Evolutionary conservation across 2,888 invertebrate genomes (phyloP).

Genomic region (Nasonovia ribisnigri): DNA sequence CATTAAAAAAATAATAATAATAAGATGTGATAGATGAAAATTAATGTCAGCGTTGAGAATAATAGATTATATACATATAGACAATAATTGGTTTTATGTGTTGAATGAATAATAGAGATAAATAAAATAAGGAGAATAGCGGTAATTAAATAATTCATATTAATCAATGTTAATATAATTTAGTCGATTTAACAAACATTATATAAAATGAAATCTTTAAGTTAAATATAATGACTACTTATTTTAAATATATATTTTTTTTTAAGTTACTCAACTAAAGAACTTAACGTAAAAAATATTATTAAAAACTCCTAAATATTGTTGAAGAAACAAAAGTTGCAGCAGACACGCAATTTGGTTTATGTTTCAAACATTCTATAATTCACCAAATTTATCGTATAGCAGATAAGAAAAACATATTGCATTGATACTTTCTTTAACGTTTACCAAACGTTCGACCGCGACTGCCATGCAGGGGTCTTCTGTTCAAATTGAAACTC

Average conservation of each 20-base stretch:
- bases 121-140: constrained; percentile 30
- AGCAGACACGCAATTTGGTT: neutral
- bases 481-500: neutral
- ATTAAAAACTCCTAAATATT: neutral
- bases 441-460: neutral
- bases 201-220: neutral
- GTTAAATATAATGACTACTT: neutral
- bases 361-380: neutral
- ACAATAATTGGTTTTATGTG: neutral
- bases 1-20: constrained; percentile 47
- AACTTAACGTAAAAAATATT: neutral
- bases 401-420: neutral
- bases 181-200: neutral
- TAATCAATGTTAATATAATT: constrained; percentile 38
- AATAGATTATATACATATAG: constrained; percentile 24
- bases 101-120: constrained; percentile 39
- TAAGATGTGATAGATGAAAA: constrained; percentile 36
- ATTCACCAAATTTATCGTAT: neutral
- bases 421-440: neutral
- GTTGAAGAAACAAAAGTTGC: neutral
- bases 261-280: neutral
- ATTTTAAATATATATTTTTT: neutral
- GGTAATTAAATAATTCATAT: constrained; percentile 47
- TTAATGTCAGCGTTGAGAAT: constrained; percentile 26
- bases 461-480: neutral